phyloP scores from a whole-genome alignment of 2,113 vertebrate species.

The Nesogale talazaci region DNA sequence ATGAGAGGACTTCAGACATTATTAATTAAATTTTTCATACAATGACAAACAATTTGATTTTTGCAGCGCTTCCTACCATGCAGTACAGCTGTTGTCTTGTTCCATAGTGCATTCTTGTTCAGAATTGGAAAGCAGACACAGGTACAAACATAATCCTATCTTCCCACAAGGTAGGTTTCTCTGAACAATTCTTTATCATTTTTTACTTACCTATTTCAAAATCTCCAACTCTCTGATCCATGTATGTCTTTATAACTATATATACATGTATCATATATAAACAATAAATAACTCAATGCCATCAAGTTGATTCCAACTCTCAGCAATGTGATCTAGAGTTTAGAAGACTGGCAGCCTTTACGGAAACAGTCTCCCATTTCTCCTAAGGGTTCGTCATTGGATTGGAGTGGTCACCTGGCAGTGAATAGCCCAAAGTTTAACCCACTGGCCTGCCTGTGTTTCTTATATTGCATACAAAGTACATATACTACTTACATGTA shows the following conservation, averaged over 20 bases:
- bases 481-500: not conserved
- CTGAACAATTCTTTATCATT: not conserved
- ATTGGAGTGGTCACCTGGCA: too few relatives aligned
- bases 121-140: not conserved
- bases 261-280: not conserved
- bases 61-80: not conserved
- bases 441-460: too few relatives aligned
- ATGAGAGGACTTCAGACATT: too few relatives aligned
- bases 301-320: too few relatives aligned
- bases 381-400: too few relatives aligned
- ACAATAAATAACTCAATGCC: too few relatives aligned
- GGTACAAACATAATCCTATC: not conserved
- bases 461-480: not conserved
- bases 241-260: not conserved
- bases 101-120: not conserved
- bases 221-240: not conserved
- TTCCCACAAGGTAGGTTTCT: not conserved
- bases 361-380: too few relatives aligned
- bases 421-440: too few relatives aligned
- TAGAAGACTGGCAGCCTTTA: too few relatives aligned
- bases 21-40: not conserved
- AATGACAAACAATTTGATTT: not conserved
- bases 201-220: not conserved
- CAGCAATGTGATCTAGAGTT: too few relatives aligned
- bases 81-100: not conserved